Percentiles rank a stretch among this genome's conserved stretches.
phyloP scores from a whole-genome alignment of 2,888 invertebrate genomes.

The Octonoba sinensis region DNA sequence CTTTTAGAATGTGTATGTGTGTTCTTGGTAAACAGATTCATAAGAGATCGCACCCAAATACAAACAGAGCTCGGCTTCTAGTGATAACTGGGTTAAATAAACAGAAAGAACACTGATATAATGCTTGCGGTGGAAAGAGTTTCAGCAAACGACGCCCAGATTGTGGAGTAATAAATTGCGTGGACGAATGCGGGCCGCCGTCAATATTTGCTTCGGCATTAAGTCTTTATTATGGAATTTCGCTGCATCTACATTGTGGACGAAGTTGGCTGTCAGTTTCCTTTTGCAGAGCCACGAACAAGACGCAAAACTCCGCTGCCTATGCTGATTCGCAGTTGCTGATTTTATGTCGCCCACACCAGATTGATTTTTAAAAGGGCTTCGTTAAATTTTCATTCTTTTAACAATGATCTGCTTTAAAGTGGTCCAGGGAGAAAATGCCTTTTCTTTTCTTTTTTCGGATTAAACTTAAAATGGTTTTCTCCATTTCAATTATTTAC shows the following conservation, averaged over 20 bases:
- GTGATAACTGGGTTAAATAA: constrained; percentile 62
- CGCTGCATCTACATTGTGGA: constrained; percentile 58
- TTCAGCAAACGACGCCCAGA: constrained; percentile 54
- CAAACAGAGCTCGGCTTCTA: constrained; percentile 58
- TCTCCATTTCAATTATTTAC: no score
- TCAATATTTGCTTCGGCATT: constrained; percentile 64
- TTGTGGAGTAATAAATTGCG: constrained; percentile 62
- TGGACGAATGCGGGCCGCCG: constrained; percentile 56
- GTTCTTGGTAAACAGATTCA: constrained; percentile 60
- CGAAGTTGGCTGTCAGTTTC: constrained; percentile 12
- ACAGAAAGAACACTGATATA: constrained; percentile 63
- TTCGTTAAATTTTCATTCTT: no score
- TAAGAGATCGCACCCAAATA: constrained; percentile 60
- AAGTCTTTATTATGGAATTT: constrained; percentile 63
- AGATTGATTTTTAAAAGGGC: no score
- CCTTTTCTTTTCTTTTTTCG: no score
- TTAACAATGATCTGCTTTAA: no score
- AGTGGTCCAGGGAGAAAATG: no score
- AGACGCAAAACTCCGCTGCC: no score
- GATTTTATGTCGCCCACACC: background rate
- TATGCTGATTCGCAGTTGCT: constrained; percentile 6
- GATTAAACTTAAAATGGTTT: no score
- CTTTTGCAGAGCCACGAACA: background rate
- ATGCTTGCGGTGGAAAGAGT: constrained; percentile 64
- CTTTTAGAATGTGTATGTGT: constrained; percentile 51